Evolutionary conservation across 2,888 invertebrate genomes (phyloP).

Genomic region (Malthinus seriepunctatus): DNA sequence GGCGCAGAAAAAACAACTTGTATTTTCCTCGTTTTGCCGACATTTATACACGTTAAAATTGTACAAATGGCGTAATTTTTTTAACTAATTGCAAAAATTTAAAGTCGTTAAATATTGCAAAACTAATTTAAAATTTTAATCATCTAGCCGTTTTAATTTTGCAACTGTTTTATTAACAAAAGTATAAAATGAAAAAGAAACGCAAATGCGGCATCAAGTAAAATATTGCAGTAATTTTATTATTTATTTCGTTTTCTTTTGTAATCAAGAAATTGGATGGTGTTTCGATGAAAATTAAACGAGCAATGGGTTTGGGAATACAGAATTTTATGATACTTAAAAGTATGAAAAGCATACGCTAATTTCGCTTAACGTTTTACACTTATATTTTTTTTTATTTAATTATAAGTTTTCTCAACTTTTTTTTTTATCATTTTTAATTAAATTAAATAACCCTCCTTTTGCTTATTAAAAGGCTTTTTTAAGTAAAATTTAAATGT

Average conservation of each 20-base stretch:
- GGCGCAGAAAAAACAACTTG: no score
- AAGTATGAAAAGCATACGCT: no score
- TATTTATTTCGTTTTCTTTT: slow-evolving; percentile 12
- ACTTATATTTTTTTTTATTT: no score
- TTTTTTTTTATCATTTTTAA: no score
- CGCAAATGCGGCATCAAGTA: slow-evolving; percentile 16
- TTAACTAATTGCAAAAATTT: slow-evolving; percentile 19
- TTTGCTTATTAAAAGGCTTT: no score
- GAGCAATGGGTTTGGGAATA: neutral
- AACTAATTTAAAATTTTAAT: slow-evolving; percentile 31
- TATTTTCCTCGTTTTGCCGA: no score
- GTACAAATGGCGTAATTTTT: neutral
- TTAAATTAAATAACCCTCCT: no score
- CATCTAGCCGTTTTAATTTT: slow-evolving; percentile 25
- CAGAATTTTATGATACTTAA: no score
- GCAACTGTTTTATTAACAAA: slow-evolving; percentile 23
- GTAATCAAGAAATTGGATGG: slow-evolving; percentile 2
- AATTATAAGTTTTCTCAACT: no score
- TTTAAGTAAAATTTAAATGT: no score
- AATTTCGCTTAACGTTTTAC: no score
- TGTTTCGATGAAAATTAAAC: slow-evolving; percentile 19
- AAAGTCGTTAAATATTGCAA: slow-evolving; percentile 29
- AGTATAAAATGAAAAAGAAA: slow-evolving; percentile 22
- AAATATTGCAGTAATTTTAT: slow-evolving; percentile 20
- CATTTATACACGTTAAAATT: no score